Evolutionary conservation across 2,888 invertebrate species (phyloP).

Genomic region (Netelia virgata): DNA sequence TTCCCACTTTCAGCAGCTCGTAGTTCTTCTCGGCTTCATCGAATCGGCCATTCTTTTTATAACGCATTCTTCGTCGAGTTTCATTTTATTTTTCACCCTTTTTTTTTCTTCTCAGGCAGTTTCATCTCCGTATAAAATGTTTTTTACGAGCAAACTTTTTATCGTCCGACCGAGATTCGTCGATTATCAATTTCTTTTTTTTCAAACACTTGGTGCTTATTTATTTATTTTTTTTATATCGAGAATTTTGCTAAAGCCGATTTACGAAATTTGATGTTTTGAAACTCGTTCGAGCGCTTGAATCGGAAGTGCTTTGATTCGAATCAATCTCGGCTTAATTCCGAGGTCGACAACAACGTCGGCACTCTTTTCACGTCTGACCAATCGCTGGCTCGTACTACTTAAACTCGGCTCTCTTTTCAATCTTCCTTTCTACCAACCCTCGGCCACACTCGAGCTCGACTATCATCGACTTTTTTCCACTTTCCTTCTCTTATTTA

Average conservation of each 20-base stretch:
- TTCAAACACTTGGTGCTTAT: no score
- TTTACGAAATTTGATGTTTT: no score
- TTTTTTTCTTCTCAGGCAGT: not conserved
- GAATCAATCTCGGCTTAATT: not conserved
- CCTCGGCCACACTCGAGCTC: conserved; percentile 5
- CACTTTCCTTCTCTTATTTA: conserved; percentile 2
- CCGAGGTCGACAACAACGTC: not conserved
- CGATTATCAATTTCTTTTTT: not conserved
- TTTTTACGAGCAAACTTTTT: not conserved
- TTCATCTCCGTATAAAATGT: not conserved
- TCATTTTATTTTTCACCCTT: conserved; percentile 18
- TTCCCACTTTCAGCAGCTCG: conserved; percentile 32
- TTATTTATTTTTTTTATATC: not conserved
- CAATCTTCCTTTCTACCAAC: not conserved
- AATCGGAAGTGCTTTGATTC: not conserved
- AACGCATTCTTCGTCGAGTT: conserved; percentile 28
- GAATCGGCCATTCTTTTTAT: conserved; percentile 34
- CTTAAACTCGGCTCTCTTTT: not conserved
- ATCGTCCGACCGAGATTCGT: no score
- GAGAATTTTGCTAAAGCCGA: no score
- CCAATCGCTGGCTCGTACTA: conserved; percentile 19
- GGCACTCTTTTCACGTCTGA: conserved; percentile 12
- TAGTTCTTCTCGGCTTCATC: not conserved
- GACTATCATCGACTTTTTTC: conserved; percentile 31
- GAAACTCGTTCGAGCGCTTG: no score